phyloP scores from a whole-genome alignment of 2,888 invertebrate species.

The Stenoptilia bipunctidactyla region DNA sequence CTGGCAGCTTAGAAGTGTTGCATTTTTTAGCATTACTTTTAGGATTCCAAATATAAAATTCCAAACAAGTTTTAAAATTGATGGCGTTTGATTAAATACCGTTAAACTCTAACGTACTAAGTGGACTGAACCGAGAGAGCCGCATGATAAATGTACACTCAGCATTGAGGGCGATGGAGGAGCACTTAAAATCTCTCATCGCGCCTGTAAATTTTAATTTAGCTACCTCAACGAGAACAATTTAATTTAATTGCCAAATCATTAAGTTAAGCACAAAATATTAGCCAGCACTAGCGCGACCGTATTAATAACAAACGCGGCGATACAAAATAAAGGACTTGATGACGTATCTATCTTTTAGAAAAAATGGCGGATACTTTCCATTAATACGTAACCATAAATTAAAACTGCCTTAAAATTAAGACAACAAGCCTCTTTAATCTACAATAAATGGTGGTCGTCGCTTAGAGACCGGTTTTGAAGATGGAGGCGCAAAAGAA shows the following conservation, averaged over 20 bases:
- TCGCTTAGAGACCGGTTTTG: constrained; percentile 61
- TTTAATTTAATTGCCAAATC: constrained; percentile 71
- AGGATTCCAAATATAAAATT: too few relatives aligned
- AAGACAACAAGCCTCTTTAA: constrained; percentile 73
- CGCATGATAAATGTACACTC: constrained; percentile 33
- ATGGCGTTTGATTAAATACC: constrained; percentile 5
- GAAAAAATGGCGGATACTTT: constrained; percentile 56
- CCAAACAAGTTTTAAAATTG: not conserved
- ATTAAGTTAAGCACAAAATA: constrained; percentile 68
- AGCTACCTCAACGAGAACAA: constrained; percentile 63
- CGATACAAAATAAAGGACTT: constrained; percentile 58
- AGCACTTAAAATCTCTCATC: constrained; percentile 47
- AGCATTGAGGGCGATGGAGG: constrained; percentile 27
- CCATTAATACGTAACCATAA: constrained; percentile 64
- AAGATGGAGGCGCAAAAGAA: constrained; percentile 62
- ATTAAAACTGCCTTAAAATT: constrained; percentile 70
- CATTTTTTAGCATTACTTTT: too few relatives aligned
- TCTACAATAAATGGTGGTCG: constrained; percentile 68
- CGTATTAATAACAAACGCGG: constrained; percentile 52
- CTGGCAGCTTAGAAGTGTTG: too few relatives aligned
- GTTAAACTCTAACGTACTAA: constrained; percentile 18
- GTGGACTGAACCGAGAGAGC: constrained; percentile 12
- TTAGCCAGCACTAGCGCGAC: constrained; percentile 57
- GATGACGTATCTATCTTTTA: constrained; percentile 47
- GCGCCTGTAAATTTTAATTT: constrained; percentile 58